Conservation (phyloP, 2,113 vertebrate species). For the Bos indicus region DNA sequence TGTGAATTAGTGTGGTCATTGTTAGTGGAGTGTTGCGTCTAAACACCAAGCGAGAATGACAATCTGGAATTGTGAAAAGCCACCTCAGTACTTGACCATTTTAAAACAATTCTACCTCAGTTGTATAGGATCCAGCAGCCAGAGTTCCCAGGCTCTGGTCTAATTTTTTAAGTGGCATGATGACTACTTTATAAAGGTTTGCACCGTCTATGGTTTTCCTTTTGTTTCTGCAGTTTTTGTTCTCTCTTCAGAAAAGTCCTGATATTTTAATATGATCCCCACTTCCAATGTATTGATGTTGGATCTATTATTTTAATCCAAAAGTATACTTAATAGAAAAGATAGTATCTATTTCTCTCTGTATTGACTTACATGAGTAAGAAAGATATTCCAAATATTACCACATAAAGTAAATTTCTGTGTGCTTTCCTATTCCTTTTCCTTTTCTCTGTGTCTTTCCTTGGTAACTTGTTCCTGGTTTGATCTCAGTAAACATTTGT, state of each 20-base stretch:
- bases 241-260: neutral
- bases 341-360: neutral
- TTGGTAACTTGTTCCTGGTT: neutral
- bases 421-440: neutral
- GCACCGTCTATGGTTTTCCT: neutral
- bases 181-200: neutral
- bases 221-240: neutral
- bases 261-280: neutral
- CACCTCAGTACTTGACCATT: neutral
- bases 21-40: neutral
- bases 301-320: neutral
- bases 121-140: neutral
- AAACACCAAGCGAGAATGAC: neutral
- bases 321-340: neutral
- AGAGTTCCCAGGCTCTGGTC: neutral
- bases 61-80: neutral
- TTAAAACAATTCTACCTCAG: neutral
- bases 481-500: neutral
- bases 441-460: neutral
- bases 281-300: neutral
- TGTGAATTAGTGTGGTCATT: neutral
- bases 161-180: neutral
- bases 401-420: neutral
- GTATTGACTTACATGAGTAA: neutral
- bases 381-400: neutral